phyloP scores from a whole-genome alignment of 2,888 invertebrate species.

The Trachelus stipa region DNA sequence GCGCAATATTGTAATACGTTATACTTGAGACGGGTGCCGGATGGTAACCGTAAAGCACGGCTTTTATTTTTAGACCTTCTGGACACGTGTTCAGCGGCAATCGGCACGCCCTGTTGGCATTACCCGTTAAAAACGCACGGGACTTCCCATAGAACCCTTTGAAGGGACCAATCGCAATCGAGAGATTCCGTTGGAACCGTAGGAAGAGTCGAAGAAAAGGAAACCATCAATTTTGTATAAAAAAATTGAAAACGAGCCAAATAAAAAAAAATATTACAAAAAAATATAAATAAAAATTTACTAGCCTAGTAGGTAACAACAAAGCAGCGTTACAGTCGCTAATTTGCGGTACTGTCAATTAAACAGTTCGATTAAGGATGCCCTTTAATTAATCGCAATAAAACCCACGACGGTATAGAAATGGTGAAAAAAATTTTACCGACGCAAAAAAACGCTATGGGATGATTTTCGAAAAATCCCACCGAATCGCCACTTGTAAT shows the following conservation, averaged over 20 bases:
- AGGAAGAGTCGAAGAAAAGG: too few relatives aligned
- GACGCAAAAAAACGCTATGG: neutral
- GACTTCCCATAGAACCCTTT: too few relatives aligned
- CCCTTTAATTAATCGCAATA: neutral
- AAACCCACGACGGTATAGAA: neutral
- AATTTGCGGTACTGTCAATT: neutral
- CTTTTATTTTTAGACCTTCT: neutral
- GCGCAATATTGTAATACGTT: neutral
- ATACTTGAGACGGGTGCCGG: neutral
- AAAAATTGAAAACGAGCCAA: neutral
- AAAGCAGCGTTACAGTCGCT: neutral
- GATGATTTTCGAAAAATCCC: neutral
- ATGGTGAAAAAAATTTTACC: too few relatives aligned
- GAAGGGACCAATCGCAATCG: too few relatives aligned
- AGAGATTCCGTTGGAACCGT: too few relatives aligned
- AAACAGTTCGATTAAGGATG: neutral
- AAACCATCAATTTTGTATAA: neutral
- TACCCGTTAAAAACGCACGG: too few relatives aligned
- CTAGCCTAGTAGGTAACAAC: neutral
- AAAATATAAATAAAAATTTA: neutral
- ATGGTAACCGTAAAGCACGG: neutral
- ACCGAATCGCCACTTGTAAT: neutral
- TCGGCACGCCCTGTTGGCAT: neutral
- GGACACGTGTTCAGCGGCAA: neutral
- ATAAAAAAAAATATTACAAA: neutral